Base-by-base conservation (phyloP, 1,140 invertebrate species). In the Maconellicoccus hirsutus region DNA sequence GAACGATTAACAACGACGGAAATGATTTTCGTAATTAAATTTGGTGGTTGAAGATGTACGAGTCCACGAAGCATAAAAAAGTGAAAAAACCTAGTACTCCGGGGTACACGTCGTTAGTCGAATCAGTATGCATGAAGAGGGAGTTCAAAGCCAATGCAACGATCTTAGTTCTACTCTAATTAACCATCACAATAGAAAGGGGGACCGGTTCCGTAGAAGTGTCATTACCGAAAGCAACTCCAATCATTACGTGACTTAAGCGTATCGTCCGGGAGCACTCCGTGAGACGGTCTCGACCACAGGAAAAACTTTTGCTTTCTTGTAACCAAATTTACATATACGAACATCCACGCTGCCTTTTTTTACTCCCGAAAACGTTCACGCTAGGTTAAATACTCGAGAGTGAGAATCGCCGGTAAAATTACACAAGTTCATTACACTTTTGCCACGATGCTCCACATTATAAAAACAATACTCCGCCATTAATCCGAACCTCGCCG, bases 101-200 rank as follows among this genome's bases (percentile, higher is more conserved):
- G 33, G 6, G 33, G 33, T 38, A 14, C 33, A 14, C 16, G 16
- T 59, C 16, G 16, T 59, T 59, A 59, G 52, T 19, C 21, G 52
- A 59, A 59, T 59, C 52, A 59, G 16, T 19, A 59, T 19, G 52
- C 52, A 59, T 59, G 52, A 59, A 59, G 21, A 59, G 52, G 52
- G 52, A 59, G 52, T 59, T 59, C 52, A 22, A 59, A 59, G 52
- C 3, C 52, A 59, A 59, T 59, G 52, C n/a, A 59, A 16, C n/a
- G n/a, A n/a, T n/a, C 52, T 59, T 16, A 22, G 61, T 66, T 66
- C 61, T 66, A 66, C 10, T 66, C 61, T 66, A 66, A 66, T 66
- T 66, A 66, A 66, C 25, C 61, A 14, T 25, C 22, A 66, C 61
- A 66, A 66, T 66, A 66, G 52, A 66, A 14, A 25, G 61, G 25